Evolutionary conservation across 2,797 vertebrate genomes (phyloP).

Genomic region (Cryptoblepharus egeriae): DNA sequence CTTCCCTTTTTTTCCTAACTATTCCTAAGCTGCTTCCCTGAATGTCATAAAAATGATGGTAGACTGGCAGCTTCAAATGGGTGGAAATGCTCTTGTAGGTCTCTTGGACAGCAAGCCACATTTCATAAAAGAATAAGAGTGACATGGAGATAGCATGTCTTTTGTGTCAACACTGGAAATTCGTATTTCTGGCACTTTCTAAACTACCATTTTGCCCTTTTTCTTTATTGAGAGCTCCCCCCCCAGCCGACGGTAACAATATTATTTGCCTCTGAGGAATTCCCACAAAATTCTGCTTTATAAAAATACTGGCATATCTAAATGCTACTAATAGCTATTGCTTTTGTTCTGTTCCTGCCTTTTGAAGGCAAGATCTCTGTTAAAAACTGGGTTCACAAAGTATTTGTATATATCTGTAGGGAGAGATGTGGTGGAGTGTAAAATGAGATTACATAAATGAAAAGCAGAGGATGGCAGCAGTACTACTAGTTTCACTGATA

Average conservation of each 20-base stretch:
- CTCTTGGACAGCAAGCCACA: background rate
- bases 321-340: background rate
- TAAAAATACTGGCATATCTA: background rate
- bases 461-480: constrained; percentile 71
- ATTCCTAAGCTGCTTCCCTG: background rate
- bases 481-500: constrained; percentile 56
- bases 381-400: background rate
- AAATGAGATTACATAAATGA: constrained; percentile 48
- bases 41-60: background rate
- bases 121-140: background rate
- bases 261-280: background rate
- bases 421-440: constrained; percentile 23
- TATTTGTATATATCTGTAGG: background rate
- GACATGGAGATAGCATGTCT: background rate
- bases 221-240: background rate
- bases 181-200: background rate
- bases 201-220: background rate
- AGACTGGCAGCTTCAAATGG: background rate
- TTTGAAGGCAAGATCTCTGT: constrained; percentile 16
- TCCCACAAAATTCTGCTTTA: background rate
- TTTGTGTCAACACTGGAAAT: background rate
- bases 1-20: background rate
- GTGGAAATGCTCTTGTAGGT: background rate
- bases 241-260: too few species aligned
- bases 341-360: background rate